Evolutionary conservation across 2,797 vertebrate species (phyloP), one percentile per base, ranked within the genome.

Genomic region (Hephaestus fuliginosus): DNA sequence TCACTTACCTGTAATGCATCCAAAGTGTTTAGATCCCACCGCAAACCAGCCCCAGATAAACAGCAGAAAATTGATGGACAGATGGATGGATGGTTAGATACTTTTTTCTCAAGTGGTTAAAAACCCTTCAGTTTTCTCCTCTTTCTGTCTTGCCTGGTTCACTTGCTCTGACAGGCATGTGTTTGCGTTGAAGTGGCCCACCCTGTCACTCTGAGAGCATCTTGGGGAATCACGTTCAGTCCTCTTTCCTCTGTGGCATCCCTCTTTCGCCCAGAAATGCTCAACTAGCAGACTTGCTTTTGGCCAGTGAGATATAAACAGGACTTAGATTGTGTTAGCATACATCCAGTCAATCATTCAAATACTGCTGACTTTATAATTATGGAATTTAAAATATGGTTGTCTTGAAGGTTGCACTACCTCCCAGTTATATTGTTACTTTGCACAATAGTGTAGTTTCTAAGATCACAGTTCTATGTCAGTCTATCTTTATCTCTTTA

Each of bases 161-260:
- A 70, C 62, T 70, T 53, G 36, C 69, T 76, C 72, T 83, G 82
- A 80, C 64, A 74, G 62, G 74, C 65, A 30, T 63, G 77, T 74
- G 74, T 80, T 86, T 63, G 76, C 33, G 30, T 76, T 74, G 44
- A 80, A 76, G 69, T 74, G 72, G 46, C 74, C 70, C 67, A 78
- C 44, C 78, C 80, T 70, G 79, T 88, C 89, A 90, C 66, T 91
- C 74, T 80, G 55, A 49, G 25, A 78, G 74, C 77, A 69, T 83
- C 86, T 55, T 67, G 77, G 80, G 88, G 58, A 71, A 80, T 81
- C 67, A 11, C 7, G 0, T 55, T 74, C 77, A 44, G 33, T 55
- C 49, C 53, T 49, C 44, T 55, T 76, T 28, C n/a, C 61, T 63
- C 80, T 62, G 52, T 46, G 28, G 43, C 51, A 25, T 70, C 12